Base-by-base conservation (phyloP, 2,113 vertebrate genomes). In the Alces alces region DNA sequence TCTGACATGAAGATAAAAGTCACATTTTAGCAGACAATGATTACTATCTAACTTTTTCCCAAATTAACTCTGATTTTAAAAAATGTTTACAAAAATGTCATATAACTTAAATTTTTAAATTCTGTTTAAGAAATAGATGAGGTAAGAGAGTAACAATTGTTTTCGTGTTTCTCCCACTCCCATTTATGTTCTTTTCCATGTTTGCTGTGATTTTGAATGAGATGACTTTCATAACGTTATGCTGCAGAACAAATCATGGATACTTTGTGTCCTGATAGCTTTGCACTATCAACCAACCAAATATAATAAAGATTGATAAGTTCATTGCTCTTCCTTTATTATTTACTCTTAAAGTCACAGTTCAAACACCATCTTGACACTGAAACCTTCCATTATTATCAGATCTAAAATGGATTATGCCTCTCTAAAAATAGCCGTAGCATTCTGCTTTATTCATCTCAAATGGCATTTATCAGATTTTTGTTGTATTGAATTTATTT, bases 291-390 rank as follows among this genome's bases (percentile, higher is more conserved):
- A 93, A 50, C 21, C 27, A 93, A 73, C 30, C 50, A 45, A 30
- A 39, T 88, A 54, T 30, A 84, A 73, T 28, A 64, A 80, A 89
- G 25, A 60, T 27, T 86, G n/a, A 82, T 36, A 45, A 91, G 30
- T 88, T 1, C 25, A 54, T 76, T 80, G 7, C 1, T 1, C 14
- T 83, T 89, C 64, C 14, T 91, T 93, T 76, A 79, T 84, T 84
- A 78, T 54, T 70, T 79, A 47, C 82, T 95, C 47, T 70, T 80
- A 73, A 92, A 93, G 85, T 70, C 70, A 36, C 33, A 94, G 14
- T 43, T 25, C 45, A n/a, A 16, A 93, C 1, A 15, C 30, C n/a
- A 61, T 15, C 25, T 84, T 80, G 61, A 6, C n/a, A 54, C 23
- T 43, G 11, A 84, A 61, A 5, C 36, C 25, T 45, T 45, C 19